These are phyloP conservation scores for Morelia viridis DNA, from an alignment of 2,797 vertebrate species.

Conservation along the genomic window DNA sequence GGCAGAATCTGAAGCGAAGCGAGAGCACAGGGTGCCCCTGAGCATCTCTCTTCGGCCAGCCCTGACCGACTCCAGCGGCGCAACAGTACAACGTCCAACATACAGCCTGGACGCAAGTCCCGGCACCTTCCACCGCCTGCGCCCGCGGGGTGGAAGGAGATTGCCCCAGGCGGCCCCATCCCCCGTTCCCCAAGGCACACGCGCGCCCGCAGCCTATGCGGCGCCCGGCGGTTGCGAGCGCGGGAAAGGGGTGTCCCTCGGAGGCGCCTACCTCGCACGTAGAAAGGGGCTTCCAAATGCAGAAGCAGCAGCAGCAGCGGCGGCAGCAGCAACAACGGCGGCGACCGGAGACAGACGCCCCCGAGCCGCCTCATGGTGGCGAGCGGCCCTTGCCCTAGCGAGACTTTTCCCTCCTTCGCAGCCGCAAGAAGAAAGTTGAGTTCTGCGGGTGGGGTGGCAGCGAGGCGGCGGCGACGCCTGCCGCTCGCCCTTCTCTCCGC, in stretches of 20 bases:
- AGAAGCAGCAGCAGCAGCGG: constrained; percentile 50
- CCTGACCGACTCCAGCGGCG: neutral
- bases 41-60: neutral
- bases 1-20: neutral
- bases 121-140: neutral
- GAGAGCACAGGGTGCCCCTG: neutral
- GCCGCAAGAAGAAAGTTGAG: neutral
- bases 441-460: neutral
- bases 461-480: neutral
- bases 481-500: too few species aligned
- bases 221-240: neutral
- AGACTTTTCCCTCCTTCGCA: neutral
- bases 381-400: constrained; percentile 35
- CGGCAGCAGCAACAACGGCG: constrained; percentile 52
- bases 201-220: neutral
- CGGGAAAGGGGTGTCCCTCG: neutral
- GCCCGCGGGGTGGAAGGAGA: neutral
- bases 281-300: constrained; percentile 66
- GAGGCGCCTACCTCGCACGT: constrained; percentile 70
- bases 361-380: constrained; percentile 70
- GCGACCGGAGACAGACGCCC: constrained; percentile 46
- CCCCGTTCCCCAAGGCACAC: neutral
- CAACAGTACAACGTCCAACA: neutral
- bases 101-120: neutral
- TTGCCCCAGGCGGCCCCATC: neutral